These are phyloP conservation scores for Seriola dumerili DNA, from an alignment of 2,113 vertebrate species.

Conservation along the genomic window DNA sequence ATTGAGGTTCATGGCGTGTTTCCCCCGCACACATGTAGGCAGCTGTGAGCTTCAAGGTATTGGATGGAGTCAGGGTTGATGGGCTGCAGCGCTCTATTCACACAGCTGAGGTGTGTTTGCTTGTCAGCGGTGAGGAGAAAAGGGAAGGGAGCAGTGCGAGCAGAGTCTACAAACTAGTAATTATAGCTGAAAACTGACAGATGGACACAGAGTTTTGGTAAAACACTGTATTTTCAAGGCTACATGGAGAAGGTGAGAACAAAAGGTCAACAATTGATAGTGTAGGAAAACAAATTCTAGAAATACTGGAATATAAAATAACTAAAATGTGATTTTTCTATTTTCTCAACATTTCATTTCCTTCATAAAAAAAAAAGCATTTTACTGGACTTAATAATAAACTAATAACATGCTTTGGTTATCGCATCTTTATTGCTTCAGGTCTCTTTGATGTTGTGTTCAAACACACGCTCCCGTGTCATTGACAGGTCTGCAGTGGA, in stretches of 20 bases:
- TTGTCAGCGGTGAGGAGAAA: conserved; percentile 18
- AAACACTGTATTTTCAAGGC: conserved; percentile 6
- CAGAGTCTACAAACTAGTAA: conserved; percentile 16
- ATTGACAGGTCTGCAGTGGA: conserved; percentile 8
- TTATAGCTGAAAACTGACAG: conserved; percentile 29
- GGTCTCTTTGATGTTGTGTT: conserved; percentile 38
- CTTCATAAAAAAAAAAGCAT: neutral
- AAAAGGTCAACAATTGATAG: neutral
- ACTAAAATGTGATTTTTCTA: neutral
- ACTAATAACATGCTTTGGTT: conserved; percentile 10
- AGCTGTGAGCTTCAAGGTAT: conserved; percentile 54
- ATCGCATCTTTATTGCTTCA: neutral
- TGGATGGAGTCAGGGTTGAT: conserved; percentile 58
- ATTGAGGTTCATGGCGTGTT: conserved; percentile 62
- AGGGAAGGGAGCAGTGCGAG: conserved; percentile 10
- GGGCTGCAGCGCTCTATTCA: conserved; percentile 36
- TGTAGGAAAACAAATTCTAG: neutral
- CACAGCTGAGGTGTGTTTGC: conserved; percentile 41
- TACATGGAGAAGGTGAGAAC: neutral
- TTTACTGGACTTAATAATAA: neutral
- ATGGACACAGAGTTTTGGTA: conserved; percentile 18
- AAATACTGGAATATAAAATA: neutral
- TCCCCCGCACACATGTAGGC: conserved; percentile 40
- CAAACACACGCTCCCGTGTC: conserved; percentile 20
- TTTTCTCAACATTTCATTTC: neutral